Base-by-base conservation (phyloP, 2,888 invertebrate species). In the Volucella zonaria region DNA sequence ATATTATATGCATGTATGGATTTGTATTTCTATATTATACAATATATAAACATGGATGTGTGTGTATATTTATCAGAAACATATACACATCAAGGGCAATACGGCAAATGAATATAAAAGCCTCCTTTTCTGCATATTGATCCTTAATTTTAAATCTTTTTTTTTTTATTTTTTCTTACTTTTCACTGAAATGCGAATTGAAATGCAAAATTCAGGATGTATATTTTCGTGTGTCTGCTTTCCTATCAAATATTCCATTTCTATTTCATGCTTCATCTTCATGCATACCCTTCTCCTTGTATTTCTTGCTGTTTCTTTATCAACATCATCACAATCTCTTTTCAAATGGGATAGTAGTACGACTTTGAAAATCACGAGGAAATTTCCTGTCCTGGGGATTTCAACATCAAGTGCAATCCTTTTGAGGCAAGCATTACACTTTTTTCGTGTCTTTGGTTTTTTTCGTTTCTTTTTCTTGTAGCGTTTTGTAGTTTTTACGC, bases 351-450 rank as follows among this genome's bases (percentile, higher is more conserved):
- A 73, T 89, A 96, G 94, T 98, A 97, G 97, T 97, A 94, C 90
- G 96, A 97, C 90, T 93, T 95, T 89, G 97, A 98, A 90, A 93
- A 93, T 11, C 97, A 97, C 0, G 98, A 98, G 91, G 93, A 94
- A 0, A 91, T 92, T 12, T 92, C 93, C 0, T 94, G 95, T 89
- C 98, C 98, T 0, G 93, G 94, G 88, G 93, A 93, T 2, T 97
- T 96, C 91, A 94, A 94, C n/a, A 92, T 93, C 3, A 93, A 90
- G 10, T 90, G 96, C 87, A 91, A 92, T 18, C 93, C 95, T 1
- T 96, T 95, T 93, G 93, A 92, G 89, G 91, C 89, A 90, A 89
- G 88, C 89, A 87, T 87, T 81, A 66, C 51, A 66, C 40, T 62
- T 70, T 40, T 88, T 88, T 87, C 88, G 87, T 87, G 87, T 45